Evolutionary conservation across 2,797 vertebrate species (phyloP), one percentile per base, ranked within the genome.

Genomic region (Miopithecus talapoin): DNA sequence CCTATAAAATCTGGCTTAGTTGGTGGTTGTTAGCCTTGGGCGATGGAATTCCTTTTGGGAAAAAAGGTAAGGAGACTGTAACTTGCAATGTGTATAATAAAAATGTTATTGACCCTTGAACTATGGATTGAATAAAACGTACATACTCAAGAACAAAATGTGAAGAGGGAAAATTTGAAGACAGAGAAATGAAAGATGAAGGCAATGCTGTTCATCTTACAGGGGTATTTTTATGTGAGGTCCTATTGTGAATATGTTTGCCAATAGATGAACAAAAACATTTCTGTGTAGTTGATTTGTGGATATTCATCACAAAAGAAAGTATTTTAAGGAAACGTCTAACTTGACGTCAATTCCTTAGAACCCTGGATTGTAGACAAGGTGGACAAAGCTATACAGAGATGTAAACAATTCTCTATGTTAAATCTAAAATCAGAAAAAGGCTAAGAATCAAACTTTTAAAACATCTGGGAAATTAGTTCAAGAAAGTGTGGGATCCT

Each of bases 361-460:
- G 39, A 83, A 85, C 22, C 6, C 11, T 61, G 46, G 28, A 39
- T 74, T 97, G n/a, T 87, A 48, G 89, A 64, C 1, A 76, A 88
- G 26, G 80, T 26, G 6, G 95, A 28, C n/a, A 96, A 98, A 95
- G 9, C 8, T 86, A 75, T 13, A 68, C 19, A 89, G 21, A 86
- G 12, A 48, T 19, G 41, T 55, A 72, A 96, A 96, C 10, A 74
- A 41, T 17, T 68, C 70, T 19, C 70, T 19, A 2, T 75, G 19
- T 4, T 95, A 95, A 78, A 19, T 81, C 5, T 50, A 30, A 94
- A 94, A 19, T 1, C 92, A 78, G 85, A 97, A 91, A 57, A 94
- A 91, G 57, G n/a, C 50, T 95, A 94, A 94, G 57, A 88, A 72
- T 92, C 80, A 88, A 0, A 85, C 48, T 97, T 98, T 94, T 81